Percentiles rank a stretch among this genome's conserved stretches.
Conservation (phyloP, 1,140 invertebrate species). For the Parasteatoda tepidariorum region DNA sequence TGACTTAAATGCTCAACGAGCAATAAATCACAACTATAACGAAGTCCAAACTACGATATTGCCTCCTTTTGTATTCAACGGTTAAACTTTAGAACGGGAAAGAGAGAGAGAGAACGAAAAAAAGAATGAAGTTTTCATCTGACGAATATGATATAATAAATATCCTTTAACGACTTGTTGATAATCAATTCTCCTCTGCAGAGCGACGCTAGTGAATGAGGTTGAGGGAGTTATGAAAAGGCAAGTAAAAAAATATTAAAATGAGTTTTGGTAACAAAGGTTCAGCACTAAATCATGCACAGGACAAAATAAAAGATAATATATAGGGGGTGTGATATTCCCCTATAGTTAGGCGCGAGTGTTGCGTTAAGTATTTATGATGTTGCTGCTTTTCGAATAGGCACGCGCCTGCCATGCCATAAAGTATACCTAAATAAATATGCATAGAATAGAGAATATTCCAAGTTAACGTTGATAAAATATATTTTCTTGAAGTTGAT, state of each 20-base stretch:
- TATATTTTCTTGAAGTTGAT: neutral
- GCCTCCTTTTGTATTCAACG: too few relatives aligned
- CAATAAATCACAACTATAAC: too few relatives aligned
- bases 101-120: too few relatives aligned
- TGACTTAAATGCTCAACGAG: too few relatives aligned
- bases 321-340: constrained; percentile 22
- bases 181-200: constrained; percentile 39
- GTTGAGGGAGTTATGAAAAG: neutral
- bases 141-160: constrained; percentile 35
- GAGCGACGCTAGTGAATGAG: neutral
- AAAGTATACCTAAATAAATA: neutral
- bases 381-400: neutral
- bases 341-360: neutral
- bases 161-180: constrained; percentile 58
- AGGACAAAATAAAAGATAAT: constrained; percentile 53
- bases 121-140: neutral
- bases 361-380: constrained; percentile 36
- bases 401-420: constrained; percentile 9
- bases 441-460: neutral
- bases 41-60: too few relatives aligned
- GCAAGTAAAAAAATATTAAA: constrained; percentile 26
- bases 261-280: constrained; percentile 22
- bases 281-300: constrained; percentile 52
- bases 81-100: too few relatives aligned
- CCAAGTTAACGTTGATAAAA: neutral